Evolutionary conservation across 2,113 vertebrate genomes (phyloP).

Genomic region (Scalopus aquaticus): DNA sequence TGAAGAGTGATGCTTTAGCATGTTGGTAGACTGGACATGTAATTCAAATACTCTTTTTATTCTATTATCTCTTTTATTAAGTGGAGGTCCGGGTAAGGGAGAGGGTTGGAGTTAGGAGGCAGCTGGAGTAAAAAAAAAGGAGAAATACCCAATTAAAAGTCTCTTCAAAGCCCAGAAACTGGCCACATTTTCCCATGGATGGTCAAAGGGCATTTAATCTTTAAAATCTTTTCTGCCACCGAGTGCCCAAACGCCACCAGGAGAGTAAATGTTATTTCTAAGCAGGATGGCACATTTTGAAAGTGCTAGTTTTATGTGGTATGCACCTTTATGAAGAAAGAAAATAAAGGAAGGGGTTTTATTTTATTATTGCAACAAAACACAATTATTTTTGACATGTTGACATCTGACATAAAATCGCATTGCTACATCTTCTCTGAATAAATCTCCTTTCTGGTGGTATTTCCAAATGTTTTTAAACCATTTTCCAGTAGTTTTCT

Average conservation of each 20-base stretch:
- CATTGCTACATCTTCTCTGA: conserved; percentile 38
- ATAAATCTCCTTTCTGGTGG: conserved; percentile 27
- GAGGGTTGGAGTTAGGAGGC: background rate
- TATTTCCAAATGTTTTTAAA: conserved; percentile 22
- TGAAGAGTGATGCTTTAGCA: background rate
- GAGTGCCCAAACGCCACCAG: background rate
- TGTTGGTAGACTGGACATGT: background rate
- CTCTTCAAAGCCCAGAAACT: background rate
- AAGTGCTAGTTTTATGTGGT: conserved; percentile 13
- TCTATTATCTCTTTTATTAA: background rate
- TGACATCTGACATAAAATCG: conserved; percentile 58
- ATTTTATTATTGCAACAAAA: conserved; percentile 55
- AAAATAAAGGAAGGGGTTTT: conserved; percentile 39
- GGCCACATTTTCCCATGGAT: background rate
- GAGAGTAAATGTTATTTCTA: background rate
- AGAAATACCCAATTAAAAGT: background rate
- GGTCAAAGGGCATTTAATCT: background rate
- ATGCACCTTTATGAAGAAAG: conserved; percentile 40
- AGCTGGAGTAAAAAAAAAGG: background rate
- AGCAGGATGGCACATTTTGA: conserved; percentile 1
- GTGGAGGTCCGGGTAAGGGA: background rate
- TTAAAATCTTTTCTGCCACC: background rate
- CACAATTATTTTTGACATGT: conserved; percentile 60
- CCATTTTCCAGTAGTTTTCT: conserved; percentile 8
- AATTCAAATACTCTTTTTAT: background rate